These are phyloP conservation scores for Alosa sapidissima DNA, from an alignment of 2,797 vertebrate genomes.

Conservation along the genomic window DNA sequence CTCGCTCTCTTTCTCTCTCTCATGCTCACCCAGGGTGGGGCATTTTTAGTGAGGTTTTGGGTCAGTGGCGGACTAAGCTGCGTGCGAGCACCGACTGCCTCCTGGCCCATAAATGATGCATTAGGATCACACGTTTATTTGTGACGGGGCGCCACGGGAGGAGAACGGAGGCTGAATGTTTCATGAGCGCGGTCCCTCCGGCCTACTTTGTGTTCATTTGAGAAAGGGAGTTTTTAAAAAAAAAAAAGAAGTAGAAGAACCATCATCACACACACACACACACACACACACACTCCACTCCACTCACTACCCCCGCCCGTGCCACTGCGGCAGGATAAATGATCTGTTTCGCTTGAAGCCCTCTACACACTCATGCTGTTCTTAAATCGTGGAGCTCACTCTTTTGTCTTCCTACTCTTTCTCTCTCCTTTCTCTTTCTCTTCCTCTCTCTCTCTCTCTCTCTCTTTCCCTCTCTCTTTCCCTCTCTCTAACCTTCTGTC, in stretches of 20 bases:
- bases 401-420: neutral
- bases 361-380: neutral
- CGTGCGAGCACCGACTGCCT: constrained; percentile 49
- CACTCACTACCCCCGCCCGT: neutral
- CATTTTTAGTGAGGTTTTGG: constrained; percentile 56
- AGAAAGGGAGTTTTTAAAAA: constrained; percentile 45
- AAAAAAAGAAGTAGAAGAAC: constrained; percentile 20
- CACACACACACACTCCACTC: constrained; percentile 12
- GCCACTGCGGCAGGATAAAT: constrained; percentile 21
- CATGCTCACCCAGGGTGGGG: neutral
- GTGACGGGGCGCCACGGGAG: constrained; percentile 39
- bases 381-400: neutral
- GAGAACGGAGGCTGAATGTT: constrained; percentile 65
- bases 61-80: constrained; percentile 53
- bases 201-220: constrained; percentile 63
- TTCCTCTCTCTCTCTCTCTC: neutral
- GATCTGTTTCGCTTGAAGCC: constrained; percentile 22
- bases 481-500: neutral
- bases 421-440: neutral
- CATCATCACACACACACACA: constrained; percentile 31
- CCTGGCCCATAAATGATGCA: constrained; percentile 63
- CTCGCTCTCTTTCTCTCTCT: neutral
- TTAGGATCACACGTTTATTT: constrained; percentile 50
- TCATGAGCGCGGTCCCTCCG: constrained; percentile 65
- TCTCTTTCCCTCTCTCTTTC: neutral